These are phyloP conservation scores for Phorcus lineatus DNA, from an alignment of 2,888 invertebrate genomes.

Conservation along the genomic window DNA sequence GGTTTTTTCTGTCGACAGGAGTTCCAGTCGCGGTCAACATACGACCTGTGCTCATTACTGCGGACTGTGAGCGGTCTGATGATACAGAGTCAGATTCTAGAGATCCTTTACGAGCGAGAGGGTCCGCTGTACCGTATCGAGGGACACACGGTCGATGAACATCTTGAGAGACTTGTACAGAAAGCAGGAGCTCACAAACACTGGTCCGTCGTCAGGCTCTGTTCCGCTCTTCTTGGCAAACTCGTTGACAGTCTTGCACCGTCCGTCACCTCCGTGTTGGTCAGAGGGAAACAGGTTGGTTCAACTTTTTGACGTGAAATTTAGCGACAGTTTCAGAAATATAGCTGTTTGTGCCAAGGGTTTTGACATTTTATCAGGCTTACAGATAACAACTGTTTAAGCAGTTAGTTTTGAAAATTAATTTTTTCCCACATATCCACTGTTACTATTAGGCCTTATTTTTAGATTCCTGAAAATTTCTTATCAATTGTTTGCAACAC, in stretches of 20 bases:
- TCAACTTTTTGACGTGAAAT: no score
- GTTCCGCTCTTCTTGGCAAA: conserved; percentile 93
- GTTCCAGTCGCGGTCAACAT: conserved; percentile 82
- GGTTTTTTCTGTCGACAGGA: conserved; percentile 63
- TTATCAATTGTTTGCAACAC: no score
- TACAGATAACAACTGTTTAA: no score
- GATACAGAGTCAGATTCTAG: conserved; percentile 89
- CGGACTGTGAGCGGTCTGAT: conserved; percentile 84
- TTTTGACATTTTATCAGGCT: no score
- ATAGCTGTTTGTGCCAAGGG: no score
- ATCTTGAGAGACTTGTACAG: conserved; percentile 75
- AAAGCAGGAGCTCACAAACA: conserved; percentile 70
- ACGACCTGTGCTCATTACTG: conserved; percentile 85
- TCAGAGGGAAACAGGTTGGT: conserved; percentile 95
- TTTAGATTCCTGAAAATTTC: no score
- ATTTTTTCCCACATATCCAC: no score
- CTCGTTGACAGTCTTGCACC: conserved; percentile 98
- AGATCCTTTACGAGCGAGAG: conserved; percentile 87
- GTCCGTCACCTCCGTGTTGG: conserved; percentile 96
- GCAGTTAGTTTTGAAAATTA: no score
- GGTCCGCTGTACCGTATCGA: conserved; percentile 87
- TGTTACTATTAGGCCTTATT: no score
- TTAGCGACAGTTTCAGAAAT: no score
- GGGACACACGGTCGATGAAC: conserved; percentile 74
- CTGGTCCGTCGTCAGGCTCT: conserved; percentile 91